Conservation (phyloP, 2,797 vertebrate genomes). For the Centropyge bicolor region DNA sequence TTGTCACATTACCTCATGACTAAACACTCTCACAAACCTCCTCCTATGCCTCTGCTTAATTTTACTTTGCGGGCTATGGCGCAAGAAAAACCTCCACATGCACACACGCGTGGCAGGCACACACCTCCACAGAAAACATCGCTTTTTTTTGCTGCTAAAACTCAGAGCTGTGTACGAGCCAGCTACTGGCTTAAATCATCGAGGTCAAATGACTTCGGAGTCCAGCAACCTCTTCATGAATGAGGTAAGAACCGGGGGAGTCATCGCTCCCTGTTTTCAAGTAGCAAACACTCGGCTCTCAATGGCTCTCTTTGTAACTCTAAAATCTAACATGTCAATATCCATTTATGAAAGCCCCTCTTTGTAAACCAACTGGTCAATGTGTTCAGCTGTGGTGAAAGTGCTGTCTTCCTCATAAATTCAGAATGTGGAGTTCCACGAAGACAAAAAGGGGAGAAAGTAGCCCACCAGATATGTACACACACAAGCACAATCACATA, state of each 20-base stretch:
- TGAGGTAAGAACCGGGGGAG: conserved; percentile 63
- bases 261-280: conserved; percentile 73
- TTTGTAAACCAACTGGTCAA: conserved; percentile 62
- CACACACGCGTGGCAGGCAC: conserved; percentile 34
- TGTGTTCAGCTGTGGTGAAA: conserved; percentile 37
- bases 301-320: conserved; percentile 74
- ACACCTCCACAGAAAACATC: conserved; percentile 52
- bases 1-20: conserved; percentile 83
- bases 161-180: conserved; percentile 16
- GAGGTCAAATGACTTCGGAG: conserved; percentile 69
- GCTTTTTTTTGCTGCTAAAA: conserved; percentile 26
- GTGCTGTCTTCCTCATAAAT: conserved; percentile 36
- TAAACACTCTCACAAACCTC: conserved; percentile 78
- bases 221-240: conserved; percentile 47
- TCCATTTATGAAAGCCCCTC: conserved; percentile 72
- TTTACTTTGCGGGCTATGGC: conserved; percentile 60
- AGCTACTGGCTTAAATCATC: conserved; percentile 36
- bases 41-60: conserved; percentile 72
- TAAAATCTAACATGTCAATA: conserved; percentile 74
- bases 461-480: neutral
- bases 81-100: conserved; percentile 37
- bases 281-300: conserved; percentile 61
- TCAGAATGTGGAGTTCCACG: neutral
- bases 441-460: conserved; percentile 21
- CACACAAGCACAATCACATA: neutral